These are phyloP conservation scores for Pelmatolapia mariae DNA, from an alignment of 2,113 vertebrate genomes.

Conservation along the genomic window DNA sequence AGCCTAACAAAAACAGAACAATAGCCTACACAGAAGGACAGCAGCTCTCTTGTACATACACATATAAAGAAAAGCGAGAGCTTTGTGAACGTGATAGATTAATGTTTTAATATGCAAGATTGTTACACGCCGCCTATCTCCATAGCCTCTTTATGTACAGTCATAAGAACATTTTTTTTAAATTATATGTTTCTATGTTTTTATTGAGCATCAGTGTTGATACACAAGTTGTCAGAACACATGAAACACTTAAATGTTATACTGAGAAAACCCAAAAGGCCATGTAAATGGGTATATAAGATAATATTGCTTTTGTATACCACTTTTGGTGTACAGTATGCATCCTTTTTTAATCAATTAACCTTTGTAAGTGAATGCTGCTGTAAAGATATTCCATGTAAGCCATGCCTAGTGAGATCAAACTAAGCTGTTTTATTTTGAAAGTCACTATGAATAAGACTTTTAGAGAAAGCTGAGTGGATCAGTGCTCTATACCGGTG, in stretches of 20 bases:
- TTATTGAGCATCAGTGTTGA: conserved; percentile 29
- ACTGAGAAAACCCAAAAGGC: conserved; percentile 13
- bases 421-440: conserved; percentile 50
- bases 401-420: conserved; percentile 62
- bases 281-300: conserved; percentile 48
- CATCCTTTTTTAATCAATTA: conserved; percentile 60
- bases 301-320: conserved; percentile 52
- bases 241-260: conserved; percentile 18
- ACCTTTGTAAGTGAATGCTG: conserved; percentile 66
- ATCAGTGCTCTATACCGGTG: conserved; percentile 59
- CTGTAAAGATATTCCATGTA: conserved; percentile 56
- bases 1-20: background rate
- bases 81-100: conserved; percentile 42
- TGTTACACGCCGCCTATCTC: conserved; percentile 29
- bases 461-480: conserved; percentile 47
- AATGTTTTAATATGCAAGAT: conserved; percentile 57
- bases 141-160: conserved; percentile 11
- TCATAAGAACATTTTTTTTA: background rate
- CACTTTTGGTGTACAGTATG: conserved; percentile 57
- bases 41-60: conserved; percentile 25
- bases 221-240: conserved; percentile 15
- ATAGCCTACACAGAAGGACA: conserved; percentile 13
- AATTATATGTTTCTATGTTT: conserved; percentile 2
- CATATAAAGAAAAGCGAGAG: conserved; percentile 25
- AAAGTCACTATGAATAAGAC: conserved; percentile 42